Evolutionary conservation across 2,113 vertebrate genomes (phyloP), one percentile per base, ranked within the genome.

Genomic region (Coturnix japonica): DNA sequence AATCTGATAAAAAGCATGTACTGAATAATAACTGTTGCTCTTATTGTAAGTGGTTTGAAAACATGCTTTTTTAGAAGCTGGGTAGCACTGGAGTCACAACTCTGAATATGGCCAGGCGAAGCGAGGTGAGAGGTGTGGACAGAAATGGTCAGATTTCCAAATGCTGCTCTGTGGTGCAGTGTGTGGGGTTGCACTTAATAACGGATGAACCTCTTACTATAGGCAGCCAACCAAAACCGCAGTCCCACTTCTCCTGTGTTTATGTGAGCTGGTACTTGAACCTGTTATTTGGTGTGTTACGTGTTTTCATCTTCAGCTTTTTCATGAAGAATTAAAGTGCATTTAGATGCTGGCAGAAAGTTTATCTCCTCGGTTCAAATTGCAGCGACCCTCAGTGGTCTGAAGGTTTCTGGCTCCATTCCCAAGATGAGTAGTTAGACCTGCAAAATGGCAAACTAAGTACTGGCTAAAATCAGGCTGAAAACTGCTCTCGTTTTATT

Each of bases 1-100:
- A 87, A 85, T 72, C 94, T 95, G 95, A 96, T 96, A 95, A 96
- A 96, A 95, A 93, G 82, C 92, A 94, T 94, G 92, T 94, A 90
- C 91, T 94, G 91, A 96, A 94, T 95, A 95, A 90, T 96, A 94
- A 94, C 95, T 95, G 82, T 93, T 95, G 92, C 91, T 93, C 75
- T 90, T 91, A 92, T 75, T 88, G 43, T 92, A 92, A 95, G 85
- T 91, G 91, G 69, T 85, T 94, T 89, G 65, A 94, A 96, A 78
- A 31, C 44, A 67, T 46, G 72, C 37, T 86, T 93, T 95, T 95
- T 81, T 0, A 90, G 85, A 94, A 81, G 79, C 85, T 49, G 91
- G 37, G n/a, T 91, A 83, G 72, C 67, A 64, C 6, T 77, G 75
- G 82, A 94, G 87, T 80, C 83, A 49, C 47, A 76, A 30, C 89